Percentiles rank a stretch among this genome's conserved stretches.
phyloP scores from a whole-genome alignment of 2,888 invertebrate genomes.

The Tetragonisca angustula region DNA sequence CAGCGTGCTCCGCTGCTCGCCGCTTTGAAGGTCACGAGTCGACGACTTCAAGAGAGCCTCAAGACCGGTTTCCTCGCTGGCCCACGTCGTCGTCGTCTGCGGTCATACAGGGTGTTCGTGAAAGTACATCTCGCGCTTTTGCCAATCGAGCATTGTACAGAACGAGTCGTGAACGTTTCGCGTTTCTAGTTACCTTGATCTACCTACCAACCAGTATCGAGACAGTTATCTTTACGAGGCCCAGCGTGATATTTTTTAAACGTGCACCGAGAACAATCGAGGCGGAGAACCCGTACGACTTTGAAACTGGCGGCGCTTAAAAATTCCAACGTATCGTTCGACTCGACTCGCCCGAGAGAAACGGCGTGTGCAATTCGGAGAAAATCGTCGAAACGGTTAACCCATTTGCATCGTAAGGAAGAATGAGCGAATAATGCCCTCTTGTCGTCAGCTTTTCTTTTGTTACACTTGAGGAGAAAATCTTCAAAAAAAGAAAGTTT shows the following conservation, averaged over 20 bases:
- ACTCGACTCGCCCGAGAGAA: too few species aligned
- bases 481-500: too few species aligned
- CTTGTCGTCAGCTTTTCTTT: too few species aligned
- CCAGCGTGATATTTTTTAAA: not conserved
- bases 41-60: conserved; percentile 77
- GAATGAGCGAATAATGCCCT: too few species aligned
- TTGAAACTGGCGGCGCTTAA: too few species aligned
- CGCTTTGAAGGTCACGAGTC: conserved; percentile 83
- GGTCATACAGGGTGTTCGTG: conserved; percentile 69
- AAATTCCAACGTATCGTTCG: too few species aligned
- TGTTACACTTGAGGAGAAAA: too few species aligned
- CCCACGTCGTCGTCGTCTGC: conserved; percentile 66
- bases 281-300: too few species aligned
- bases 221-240: not conserved
- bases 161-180: not conserved
- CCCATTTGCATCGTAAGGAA: too few species aligned
- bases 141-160: conserved; percentile 67
- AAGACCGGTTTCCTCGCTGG: conserved; percentile 75
- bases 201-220: not conserved
- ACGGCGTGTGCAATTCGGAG: too few species aligned
- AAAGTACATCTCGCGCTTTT: conserved; percentile 58
- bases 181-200: not conserved
- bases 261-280: too few species aligned
- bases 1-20: conserved; percentile 69
- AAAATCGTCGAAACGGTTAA: too few species aligned